A percentile compares a stretch with the other conserved stretches of the same genome.
Evolutionary conservation across 1,140 invertebrate species (phyloP).

Genomic region (Charaxes varanes): DNA sequence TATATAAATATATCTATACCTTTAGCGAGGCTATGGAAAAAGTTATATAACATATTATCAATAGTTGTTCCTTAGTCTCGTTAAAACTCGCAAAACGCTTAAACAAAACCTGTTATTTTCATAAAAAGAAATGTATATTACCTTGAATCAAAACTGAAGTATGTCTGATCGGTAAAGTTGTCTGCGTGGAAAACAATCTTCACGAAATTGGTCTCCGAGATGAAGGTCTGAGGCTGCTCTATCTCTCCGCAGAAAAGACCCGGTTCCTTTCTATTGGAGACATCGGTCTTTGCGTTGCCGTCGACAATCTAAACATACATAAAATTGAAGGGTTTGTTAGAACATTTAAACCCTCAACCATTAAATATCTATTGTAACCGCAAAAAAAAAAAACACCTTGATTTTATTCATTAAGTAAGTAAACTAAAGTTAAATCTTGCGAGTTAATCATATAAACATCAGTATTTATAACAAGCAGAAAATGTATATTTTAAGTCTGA

Average conservation of each 20-base stretch:
- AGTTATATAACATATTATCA: too few relatives aligned
- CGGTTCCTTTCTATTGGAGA: conserved; percentile 88
- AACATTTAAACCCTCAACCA: too few relatives aligned
- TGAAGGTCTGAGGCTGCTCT: conserved; percentile 94
- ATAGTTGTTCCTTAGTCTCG: too few relatives aligned
- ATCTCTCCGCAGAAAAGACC: conserved; percentile 94
- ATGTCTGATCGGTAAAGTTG: conserved; percentile 91
- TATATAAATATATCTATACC: too few relatives aligned
- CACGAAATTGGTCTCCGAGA: conserved; percentile 94
- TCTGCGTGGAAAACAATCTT: conserved; percentile 92
- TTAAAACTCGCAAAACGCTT: too few relatives aligned
- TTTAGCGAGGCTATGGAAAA: too few relatives aligned
- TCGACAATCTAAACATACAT: conserved; percentile 71
- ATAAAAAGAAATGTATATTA: conserved; percentile 13
- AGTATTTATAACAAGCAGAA: neutral
- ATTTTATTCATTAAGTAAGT: too few relatives aligned
- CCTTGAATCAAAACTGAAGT: conserved; percentile 78
- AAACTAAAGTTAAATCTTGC: too few relatives aligned
- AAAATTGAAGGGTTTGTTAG: conserved; percentile 6
- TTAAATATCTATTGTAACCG: too few relatives aligned
- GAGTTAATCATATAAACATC: neutral
- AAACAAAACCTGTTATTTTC: too few relatives aligned
- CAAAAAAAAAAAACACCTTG: too few relatives aligned
- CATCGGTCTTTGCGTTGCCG: conserved; percentile 86
- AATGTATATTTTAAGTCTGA: neutral